Evolutionary conservation across 2,113 vertebrate species (phyloP), one percentile per base, ranked within the genome.

Genomic region (Percopsis transmontana): DNA sequence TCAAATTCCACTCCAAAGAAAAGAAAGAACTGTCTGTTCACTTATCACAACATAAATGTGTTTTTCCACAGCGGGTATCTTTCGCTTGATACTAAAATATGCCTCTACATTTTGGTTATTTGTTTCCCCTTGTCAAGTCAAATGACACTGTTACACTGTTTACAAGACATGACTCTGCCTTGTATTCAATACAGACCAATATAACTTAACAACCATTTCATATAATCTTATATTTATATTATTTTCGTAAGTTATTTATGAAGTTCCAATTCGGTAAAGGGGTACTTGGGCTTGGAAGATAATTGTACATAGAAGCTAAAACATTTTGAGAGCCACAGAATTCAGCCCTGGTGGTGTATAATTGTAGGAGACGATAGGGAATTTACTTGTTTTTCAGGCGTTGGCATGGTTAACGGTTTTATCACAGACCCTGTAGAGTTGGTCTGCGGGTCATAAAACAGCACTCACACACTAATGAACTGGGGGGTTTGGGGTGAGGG

Each of bases 361-460:
- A 66, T 60, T 51, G 23, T 27, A n/a, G 58, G 54, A 15, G 11
- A 11, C 27, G 60, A 66, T 15, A 20, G 44, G 62, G 38, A 50
- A 48, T 47, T 24, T 24, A 48, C 6, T 59, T 62, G n/a, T 77
- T 83, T 68, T 42, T 70, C 64, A 69, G 76, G 75, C 55, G 70
- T 73, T 82, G 67, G 76, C 65, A 68, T 9, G 64, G 72, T 57
- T 58, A 67, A 62, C 58, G 5, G 55, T 68, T 57, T 83, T 54
- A 73, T 62, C 58, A 55, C 27, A 57, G 27, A 66, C 21, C 45
- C 54, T 77, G 65, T 53, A 60, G 44, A 40, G 63, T 72, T 24
- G 38, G 33, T 14, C 54, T 76, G 54, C 56, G 58, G 44, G 7
- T 44, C 18, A 50, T 76, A 72, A 83, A 80, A 70, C 13, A 20